These are phyloP conservation scores for Craterocephalus amniculus DNA, from an alignment of 2,797 vertebrate genomes.

Conservation along the genomic window DNA sequence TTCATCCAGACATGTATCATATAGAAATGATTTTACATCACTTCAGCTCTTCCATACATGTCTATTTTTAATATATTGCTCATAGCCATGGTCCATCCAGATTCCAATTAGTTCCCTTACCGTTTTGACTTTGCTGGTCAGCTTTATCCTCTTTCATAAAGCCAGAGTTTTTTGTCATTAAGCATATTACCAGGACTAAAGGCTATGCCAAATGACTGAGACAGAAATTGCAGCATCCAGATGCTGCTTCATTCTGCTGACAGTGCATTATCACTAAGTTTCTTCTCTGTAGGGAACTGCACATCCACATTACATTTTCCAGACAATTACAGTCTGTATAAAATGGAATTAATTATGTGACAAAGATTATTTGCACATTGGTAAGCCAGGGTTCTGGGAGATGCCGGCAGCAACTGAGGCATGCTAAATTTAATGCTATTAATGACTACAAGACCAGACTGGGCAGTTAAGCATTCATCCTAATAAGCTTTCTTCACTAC, in stretches of 20 bases:
- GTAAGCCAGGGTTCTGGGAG: neutral
- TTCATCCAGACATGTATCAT: conserved; percentile 43
- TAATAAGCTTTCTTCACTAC: neutral
- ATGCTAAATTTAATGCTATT: conserved; percentile 18
- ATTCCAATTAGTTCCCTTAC: conserved; percentile 44
- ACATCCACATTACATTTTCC: conserved; percentile 29
- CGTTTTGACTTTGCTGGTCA: conserved; percentile 51
- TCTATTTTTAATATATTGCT: conserved; percentile 16
- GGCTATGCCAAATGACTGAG: conserved; percentile 39
- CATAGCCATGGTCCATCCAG: conserved; percentile 41
- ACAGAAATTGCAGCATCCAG: conserved; percentile 60
- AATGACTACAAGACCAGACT: conserved; percentile 29
- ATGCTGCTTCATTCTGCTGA: conserved; percentile 58
- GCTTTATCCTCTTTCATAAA: conserved; percentile 60
- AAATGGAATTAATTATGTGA: conserved; percentile 28
- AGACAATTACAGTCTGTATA: conserved; percentile 26
- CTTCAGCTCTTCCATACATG: conserved; percentile 27
- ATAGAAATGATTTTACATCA: conserved; percentile 30
- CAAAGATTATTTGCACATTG: neutral
- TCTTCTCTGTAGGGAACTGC: conserved; percentile 13
- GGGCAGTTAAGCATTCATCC: conserved; percentile 14
- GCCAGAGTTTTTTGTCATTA: conserved; percentile 50
- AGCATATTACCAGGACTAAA: conserved; percentile 57
- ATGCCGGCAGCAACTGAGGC: conserved; percentile 7
- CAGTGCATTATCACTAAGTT: conserved; percentile 33